These are phyloP conservation scores for Budorcas taxicolor DNA, from an alignment of 2,113 vertebrate species.

Conservation along the genomic window DNA sequence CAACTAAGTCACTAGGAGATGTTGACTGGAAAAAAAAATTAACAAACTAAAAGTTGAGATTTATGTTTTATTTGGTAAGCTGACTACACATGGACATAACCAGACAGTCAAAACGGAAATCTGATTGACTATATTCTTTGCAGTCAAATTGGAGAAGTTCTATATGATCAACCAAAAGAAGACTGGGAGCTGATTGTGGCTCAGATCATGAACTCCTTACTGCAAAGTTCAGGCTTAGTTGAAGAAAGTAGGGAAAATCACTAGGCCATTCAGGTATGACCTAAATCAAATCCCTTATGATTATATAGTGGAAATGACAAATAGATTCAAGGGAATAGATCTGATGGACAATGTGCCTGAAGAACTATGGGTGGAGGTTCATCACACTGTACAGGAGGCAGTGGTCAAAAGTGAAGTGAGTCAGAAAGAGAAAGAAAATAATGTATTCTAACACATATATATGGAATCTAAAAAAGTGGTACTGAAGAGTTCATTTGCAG, in stretches of 20 bases:
- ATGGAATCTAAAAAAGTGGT: neutral
- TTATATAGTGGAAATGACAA: neutral
- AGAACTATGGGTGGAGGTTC: neutral
- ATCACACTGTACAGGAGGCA: neutral
- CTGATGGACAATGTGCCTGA: neutral
- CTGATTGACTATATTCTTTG: fast-evolving
- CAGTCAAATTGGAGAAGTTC: neutral
- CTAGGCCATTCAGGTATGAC: neutral
- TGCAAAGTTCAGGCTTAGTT: neutral
- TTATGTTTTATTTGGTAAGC: neutral
- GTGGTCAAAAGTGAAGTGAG: neutral
- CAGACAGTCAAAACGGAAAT: neutral
- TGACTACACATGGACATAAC: neutral
- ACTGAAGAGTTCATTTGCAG: neutral
- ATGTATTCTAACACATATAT: neutral
- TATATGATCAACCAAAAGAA: neutral
- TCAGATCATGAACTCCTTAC: neutral
- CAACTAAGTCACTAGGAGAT: neutral
- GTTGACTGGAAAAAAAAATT: neutral
- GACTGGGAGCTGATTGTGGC: neutral
- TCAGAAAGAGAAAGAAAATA: neutral
- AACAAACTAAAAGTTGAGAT: neutral
- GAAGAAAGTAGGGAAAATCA: neutral
- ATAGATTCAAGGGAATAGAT: neutral
- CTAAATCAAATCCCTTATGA: neutral